Evolutionary conservation across 2,113 vertebrate genomes (phyloP).

Genomic region (Cebidichthys violaceus): DNA sequence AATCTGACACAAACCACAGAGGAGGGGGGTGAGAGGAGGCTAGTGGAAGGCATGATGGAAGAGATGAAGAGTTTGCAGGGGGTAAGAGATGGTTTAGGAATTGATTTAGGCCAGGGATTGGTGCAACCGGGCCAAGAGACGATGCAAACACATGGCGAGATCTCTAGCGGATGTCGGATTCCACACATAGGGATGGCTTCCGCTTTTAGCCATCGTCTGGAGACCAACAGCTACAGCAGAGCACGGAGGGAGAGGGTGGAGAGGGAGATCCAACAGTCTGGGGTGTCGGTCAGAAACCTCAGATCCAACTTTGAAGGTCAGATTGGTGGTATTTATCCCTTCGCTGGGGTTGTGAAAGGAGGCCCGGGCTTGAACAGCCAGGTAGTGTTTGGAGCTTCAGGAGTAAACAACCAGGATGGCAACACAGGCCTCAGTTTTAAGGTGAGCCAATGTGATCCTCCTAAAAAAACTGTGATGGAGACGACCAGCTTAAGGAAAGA

Average conservation of each 20-base stretch:
- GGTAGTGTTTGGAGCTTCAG: conserved; percentile 13
- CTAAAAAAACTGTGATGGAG: conserved; percentile 77
- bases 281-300: conserved; percentile 89
- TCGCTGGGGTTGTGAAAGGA: conserved; percentile 73
- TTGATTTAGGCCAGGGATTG: conserved; percentile 9
- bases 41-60: conserved; percentile 50
- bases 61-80: conserved; percentile 44
- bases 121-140: conserved; percentile 1
- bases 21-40: conserved; percentile 16
- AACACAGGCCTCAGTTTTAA: conserved; percentile 77
- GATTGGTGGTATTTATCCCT: conserved; percentile 78
- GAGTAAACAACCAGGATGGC: conserved; percentile 44
- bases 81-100: conserved; percentile 19
- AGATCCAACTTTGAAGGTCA: conserved; percentile 88
- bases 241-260: conserved; percentile 80
- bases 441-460: conserved; percentile 18
- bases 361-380: conserved; percentile 9
- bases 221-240: conserved; percentile 61
- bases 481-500: conserved; percentile 89
- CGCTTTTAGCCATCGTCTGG: conserved; percentile 73
- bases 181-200: conserved; percentile 79
- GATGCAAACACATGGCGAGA: conserved; percentile 2
- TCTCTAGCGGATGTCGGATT: conserved; percentile 59
- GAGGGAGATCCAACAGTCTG: conserved; percentile 89
- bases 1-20: conserved; percentile 61